These are phyloP conservation scores for Monodelphis domestica DNA, from an alignment of 2,797 vertebrate species.

Conservation along the genomic window DNA sequence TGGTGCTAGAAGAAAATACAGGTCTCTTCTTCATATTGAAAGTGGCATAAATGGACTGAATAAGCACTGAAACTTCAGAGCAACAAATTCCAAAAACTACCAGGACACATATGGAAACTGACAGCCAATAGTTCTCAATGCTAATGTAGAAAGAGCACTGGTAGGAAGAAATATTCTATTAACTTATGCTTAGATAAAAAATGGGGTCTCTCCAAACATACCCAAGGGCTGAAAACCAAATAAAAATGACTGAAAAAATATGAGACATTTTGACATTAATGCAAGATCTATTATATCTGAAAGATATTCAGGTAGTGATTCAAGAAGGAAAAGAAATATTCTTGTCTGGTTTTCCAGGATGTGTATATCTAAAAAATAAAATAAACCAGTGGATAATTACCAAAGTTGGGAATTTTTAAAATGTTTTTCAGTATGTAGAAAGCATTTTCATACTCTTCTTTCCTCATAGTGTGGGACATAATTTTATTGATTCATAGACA, in stretches of 20 bases:
- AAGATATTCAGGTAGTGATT: constrained; percentile 86
- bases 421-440: no score
- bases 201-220: constrained; percentile 83
- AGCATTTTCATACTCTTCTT: background rate
- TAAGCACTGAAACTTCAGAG: constrained; percentile 76
- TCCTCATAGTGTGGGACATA: background rate
- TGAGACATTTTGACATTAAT: constrained; percentile 66
- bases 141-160: constrained; percentile 85
- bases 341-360: background rate
- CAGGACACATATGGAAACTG: constrained; percentile 73
- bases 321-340: constrained; percentile 68
- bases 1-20: constrained; percentile 76
- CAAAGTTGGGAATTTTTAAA: no score
- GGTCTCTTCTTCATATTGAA: constrained; percentile 75
- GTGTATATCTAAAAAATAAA: background rate
- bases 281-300: constrained; percentile 54
- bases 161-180: constrained; percentile 61
- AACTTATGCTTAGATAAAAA: constrained; percentile 71
- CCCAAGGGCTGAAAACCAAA: constrained; percentile 84
- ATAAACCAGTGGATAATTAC: no score
- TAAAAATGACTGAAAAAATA: constrained; percentile 74
- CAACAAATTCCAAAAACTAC: constrained; percentile 69
- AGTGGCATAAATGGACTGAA: constrained; percentile 73
- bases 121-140: constrained; percentile 83
- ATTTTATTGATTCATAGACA: background rate